Conservation (phyloP, 2,797 vertebrate species). For the Chaenodraco wilsoni region DNA sequence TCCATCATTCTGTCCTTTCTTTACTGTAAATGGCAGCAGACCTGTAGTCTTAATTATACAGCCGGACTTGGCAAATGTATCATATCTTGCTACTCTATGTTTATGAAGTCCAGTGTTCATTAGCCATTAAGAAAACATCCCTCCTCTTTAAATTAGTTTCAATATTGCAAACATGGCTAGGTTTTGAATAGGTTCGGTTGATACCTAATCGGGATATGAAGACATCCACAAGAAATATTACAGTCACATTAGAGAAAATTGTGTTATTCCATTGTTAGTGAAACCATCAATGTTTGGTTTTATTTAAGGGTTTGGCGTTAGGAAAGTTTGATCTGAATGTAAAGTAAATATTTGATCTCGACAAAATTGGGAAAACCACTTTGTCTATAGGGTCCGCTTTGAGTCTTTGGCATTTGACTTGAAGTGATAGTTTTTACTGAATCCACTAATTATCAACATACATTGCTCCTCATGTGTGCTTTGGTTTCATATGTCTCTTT, state of each 20-base stretch:
- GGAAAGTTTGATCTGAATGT: not conserved
- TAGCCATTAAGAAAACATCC: not conserved
- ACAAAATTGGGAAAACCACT: constrained; percentile 12
- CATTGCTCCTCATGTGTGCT: constrained; percentile 30
- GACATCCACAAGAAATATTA: not conserved
- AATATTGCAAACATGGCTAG: not conserved
- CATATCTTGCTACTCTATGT: not conserved
- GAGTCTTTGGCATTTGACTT: not conserved
- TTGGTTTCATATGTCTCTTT: constrained; percentile 50
- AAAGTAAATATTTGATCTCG: not conserved
- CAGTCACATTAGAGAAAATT: not conserved
- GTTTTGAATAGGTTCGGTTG: too few relatives aligned
- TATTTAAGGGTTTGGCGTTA: not conserved
- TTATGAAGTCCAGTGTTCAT: not conserved
- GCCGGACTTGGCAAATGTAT: not conserved
- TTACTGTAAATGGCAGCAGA: not conserved
- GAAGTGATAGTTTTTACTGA: constrained; percentile 4
- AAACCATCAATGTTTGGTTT: not conserved
- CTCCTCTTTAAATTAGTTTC: not conserved
- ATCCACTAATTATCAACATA: not conserved
- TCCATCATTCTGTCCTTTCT: not conserved
- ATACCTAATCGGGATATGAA: too few relatives aligned
- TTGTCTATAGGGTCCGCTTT: not conserved
- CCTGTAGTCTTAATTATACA: not conserved
- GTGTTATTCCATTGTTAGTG: not conserved